Evolutionary conservation across 2,888 invertebrate species (phyloP), one percentile per base, ranked within the genome.

Genomic region (Eupsilia transversa): DNA sequence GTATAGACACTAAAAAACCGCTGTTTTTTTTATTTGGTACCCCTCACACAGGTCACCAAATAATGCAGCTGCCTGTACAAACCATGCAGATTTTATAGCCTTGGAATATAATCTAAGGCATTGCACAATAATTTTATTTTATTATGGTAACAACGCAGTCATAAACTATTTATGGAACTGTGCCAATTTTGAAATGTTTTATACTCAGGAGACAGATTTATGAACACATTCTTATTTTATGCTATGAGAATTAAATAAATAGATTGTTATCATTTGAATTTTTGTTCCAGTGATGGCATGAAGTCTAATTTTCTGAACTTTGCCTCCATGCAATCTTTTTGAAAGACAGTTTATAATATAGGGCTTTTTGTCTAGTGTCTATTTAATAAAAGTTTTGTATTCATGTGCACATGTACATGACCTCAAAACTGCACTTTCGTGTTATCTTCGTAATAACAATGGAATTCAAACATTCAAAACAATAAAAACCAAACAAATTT

Each of bases 91-190:
- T 76, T 71, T n/a, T 30, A 76, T 23, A 41, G 27, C 46, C 7
- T 72, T 72, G 35, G 38, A 46, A 27, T 20, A 33, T 46, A 59
- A 59, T 54, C 5, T 27, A 35, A 52, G n/a, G 41, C 27, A 52
- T 72, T 64, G 54, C 71, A 67, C 57, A 78, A 80, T 71, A 12
- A 33, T 64, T 70, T 56, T 54, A 68, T 71, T 68, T 41, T 63
- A 56, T 72, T n/a, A 49, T 0, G 2, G 43, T 64, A 60, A 59
- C 66, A 78, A 68, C 54, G 9, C 33, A 35, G 23, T 79, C 59
- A 66, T 56, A 33, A 70, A 66, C n/a, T 49, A 71, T 77, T 61
- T 73, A 35, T 84, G 84, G 86, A 84, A 63, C 30, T 6, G 23
- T 30, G 77, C 84, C 84, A 86, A 82, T 66, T 33, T 60, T 56